Conservation (phyloP, 2,113 vertebrate species). For the Nicator chloris region DNA sequence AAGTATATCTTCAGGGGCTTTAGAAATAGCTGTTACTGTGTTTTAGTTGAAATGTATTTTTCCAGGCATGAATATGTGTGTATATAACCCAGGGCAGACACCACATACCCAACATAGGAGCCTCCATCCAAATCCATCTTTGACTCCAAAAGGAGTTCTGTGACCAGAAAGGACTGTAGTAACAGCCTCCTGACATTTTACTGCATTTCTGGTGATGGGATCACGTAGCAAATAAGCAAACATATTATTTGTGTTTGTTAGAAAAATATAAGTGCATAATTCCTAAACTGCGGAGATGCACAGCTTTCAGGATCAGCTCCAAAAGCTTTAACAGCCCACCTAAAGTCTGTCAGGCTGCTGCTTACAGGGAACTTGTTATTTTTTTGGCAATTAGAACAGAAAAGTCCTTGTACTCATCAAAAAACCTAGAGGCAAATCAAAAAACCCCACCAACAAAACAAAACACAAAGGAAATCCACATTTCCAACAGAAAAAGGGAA, state of each 20-base stretch:
- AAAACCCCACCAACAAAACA: neutral
- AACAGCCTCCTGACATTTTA: neutral
- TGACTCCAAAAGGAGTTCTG: neutral
- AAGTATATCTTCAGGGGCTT: neutral
- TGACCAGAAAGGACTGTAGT: neutral
- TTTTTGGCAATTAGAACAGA: constrained; percentile 41
- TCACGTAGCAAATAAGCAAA: neutral
- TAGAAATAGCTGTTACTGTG: neutral
- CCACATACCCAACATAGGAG: neutral
- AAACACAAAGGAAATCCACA: neutral
- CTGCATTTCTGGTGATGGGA: neutral
- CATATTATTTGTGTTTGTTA: neutral
- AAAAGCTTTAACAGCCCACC: constrained; percentile 43
- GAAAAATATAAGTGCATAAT: neutral
- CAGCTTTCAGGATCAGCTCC: neutral
- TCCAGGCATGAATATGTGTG: neutral
- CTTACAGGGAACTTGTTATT: neutral
- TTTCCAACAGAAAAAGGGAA: neutral
- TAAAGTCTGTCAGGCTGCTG: constrained; percentile 48
- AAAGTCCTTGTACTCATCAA: neutral
- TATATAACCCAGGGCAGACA: neutral
- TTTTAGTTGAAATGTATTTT: neutral
- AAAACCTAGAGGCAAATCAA: neutral
- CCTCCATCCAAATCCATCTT: neutral
- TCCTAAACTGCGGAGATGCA: neutral